Conservation (phyloP, 2,113 vertebrate genomes). For the Megaceryle maxima region DNA sequence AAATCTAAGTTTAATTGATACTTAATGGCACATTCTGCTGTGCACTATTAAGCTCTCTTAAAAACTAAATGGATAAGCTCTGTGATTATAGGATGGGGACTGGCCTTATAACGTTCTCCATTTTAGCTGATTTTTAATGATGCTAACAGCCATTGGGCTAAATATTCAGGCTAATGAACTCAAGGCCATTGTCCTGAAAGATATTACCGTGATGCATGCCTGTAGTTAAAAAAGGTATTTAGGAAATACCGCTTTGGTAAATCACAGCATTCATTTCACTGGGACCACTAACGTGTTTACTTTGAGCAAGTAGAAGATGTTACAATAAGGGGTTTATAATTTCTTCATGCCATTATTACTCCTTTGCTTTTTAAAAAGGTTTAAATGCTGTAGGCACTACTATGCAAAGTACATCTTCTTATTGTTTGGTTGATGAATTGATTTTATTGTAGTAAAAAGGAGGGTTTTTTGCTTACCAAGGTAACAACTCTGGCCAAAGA, state of each 20-base stretch:
- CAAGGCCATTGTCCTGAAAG: neutral
- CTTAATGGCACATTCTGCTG: neutral
- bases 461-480: constrained; percentile 66
- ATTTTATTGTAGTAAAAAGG: neutral
- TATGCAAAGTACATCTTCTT: neutral
- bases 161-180: neutral
- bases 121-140: neutral
- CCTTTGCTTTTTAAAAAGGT: neutral
- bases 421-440: neutral
- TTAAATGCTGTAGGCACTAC: neutral
- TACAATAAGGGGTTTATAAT: neutral
- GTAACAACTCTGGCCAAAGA: constrained; percentile 83
- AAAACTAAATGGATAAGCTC: neutral
- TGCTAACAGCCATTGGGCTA: neutral
- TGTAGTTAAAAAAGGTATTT: neutral
- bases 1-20: neutral
- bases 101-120: neutral
- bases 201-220: neutral
- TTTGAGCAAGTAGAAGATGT: neutral
- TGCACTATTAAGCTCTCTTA: neutral
- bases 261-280: neutral
- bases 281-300: neutral
- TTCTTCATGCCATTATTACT: neutral
- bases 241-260: neutral
- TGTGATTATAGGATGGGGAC: neutral